phyloP scores from a whole-genome alignment of 1,140 invertebrate genomes.

The Caenorhabditis elegans region DNA sequence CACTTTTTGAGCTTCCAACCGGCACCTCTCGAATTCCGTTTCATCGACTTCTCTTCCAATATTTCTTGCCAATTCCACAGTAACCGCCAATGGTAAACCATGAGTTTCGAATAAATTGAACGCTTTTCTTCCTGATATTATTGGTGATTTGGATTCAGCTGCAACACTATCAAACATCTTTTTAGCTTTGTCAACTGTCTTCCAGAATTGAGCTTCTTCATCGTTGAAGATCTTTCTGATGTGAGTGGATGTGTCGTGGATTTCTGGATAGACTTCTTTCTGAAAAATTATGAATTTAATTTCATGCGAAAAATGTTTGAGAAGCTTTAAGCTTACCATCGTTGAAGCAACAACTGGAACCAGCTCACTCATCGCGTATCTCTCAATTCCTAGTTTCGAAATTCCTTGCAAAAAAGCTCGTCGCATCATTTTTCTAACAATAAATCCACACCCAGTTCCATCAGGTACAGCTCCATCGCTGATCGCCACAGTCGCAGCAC shows the following conservation, averaged over 20 bases:
- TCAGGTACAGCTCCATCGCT: conserved; percentile 92
- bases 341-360: conserved; percentile 29
- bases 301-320: background rate
- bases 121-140: background rate
- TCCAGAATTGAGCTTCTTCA: conserved; percentile 37
- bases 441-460: conserved; percentile 78
- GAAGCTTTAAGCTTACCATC: conserved; percentile 55
- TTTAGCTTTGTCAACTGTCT: conserved; percentile 32
- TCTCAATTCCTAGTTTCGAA: background rate
- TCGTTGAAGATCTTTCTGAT: background rate
- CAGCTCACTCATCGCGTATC: conserved; percentile 12
- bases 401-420: conserved; percentile 7
- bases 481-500: conserved; percentile 90
- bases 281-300: background rate
- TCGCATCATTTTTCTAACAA: conserved; percentile 44
- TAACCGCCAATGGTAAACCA: background rate
- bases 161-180: background rate
- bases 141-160: background rate
- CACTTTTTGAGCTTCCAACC: background rate
- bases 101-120: background rate
- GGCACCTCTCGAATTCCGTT: background rate
- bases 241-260: background rate
- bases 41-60: conserved; percentile 21
- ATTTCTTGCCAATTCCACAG: conserved; percentile 21
- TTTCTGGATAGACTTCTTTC: conserved; percentile 16